These are phyloP conservation scores for Melozone crissalis DNA, from an alignment of 2,113 vertebrate genomes.

Conservation along the genomic window DNA sequence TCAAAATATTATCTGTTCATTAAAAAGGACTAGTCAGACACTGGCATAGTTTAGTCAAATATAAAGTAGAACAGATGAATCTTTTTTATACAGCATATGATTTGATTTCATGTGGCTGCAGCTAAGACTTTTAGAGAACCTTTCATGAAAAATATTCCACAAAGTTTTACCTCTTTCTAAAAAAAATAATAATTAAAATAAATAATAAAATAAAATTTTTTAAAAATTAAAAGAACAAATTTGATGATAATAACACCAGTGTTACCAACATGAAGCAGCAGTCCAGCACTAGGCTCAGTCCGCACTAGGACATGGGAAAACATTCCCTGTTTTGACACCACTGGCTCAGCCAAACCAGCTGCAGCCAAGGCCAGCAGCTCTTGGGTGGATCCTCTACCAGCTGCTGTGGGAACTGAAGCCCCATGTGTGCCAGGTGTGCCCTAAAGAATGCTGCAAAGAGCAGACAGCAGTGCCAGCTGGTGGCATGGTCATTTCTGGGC, in stretches of 20 bases:
- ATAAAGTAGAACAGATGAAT: slow-evolving; percentile 76
- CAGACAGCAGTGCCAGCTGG: background rate
- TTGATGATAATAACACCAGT: slow-evolving; percentile 74
- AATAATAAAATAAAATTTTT: slow-evolving; percentile 44
- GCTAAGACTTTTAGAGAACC: slow-evolving; percentile 71
- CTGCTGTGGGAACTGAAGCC: background rate
- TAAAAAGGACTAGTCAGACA: slow-evolving; percentile 83
- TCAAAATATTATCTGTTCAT: slow-evolving; percentile 82
- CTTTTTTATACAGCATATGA: slow-evolving; percentile 72
- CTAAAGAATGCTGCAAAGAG: background rate
- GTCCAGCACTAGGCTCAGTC: slow-evolving; percentile 27
- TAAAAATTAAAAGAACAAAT: slow-evolving; percentile 69
- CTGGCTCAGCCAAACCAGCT: slow-evolving; percentile 35
- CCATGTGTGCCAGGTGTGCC: background rate
- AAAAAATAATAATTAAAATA: background rate
- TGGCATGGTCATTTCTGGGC: background rate
- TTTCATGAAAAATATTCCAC: slow-evolving; percentile 74
- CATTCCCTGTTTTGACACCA: slow-evolving; percentile 13
- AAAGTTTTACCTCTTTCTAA: slow-evolving; percentile 55
- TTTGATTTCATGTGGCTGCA: slow-evolving; percentile 73
- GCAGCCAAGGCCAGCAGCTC: background rate
- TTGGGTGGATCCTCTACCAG: background rate
- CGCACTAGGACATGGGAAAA: slow-evolving; percentile 2
- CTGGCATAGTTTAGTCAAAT: slow-evolving; percentile 80
- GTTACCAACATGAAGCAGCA: slow-evolving; percentile 70